Conservation (phyloP, 2,113 vertebrate genomes). For the Antennarius striatus region DNA sequence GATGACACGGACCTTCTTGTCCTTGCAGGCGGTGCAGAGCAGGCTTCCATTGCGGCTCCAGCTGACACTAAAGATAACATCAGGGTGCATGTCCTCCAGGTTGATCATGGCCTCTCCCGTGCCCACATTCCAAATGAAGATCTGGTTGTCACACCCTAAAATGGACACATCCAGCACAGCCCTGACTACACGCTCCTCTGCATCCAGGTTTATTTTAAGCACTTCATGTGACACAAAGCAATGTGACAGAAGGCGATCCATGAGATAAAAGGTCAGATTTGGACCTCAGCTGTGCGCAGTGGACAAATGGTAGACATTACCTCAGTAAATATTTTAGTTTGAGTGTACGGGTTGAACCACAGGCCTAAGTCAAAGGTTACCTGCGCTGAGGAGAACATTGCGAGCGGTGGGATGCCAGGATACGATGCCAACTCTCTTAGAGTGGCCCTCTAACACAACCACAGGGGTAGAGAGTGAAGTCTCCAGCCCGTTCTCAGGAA, state of each 20-base stretch:
- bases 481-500: conserved; percentile 92
- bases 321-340: conserved; percentile 4
- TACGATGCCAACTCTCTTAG: conserved; percentile 95
- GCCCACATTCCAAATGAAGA: conserved; percentile 98
- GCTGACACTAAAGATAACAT: conserved; percentile 95
- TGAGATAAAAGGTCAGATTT: conserved; percentile 42
- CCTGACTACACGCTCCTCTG: conserved; percentile 23
- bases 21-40: conserved; percentile 96
- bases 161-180: conserved; percentile 37
- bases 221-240: conserved; percentile 30
- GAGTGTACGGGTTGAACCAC: background rate
- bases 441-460: conserved; percentile 94
- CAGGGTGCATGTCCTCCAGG: conserved; percentile 95
- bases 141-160: conserved; percentile 90
- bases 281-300: conserved; percentile 49
- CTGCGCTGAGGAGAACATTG: conserved; percentile 95
- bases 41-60: conserved; percentile 95
- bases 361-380: conserved; percentile 66
- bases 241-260: conserved; percentile 1
- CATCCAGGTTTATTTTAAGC: conserved; percentile 52
- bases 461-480: conserved; percentile 89
- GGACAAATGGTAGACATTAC: conserved; percentile 13
- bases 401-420: conserved; percentile 95
- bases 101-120: conserved; percentile 91
- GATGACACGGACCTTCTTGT: conserved; percentile 95